Conservation (phyloP, 1,140 invertebrate species). For the Hylaeus anthracinus region DNA sequence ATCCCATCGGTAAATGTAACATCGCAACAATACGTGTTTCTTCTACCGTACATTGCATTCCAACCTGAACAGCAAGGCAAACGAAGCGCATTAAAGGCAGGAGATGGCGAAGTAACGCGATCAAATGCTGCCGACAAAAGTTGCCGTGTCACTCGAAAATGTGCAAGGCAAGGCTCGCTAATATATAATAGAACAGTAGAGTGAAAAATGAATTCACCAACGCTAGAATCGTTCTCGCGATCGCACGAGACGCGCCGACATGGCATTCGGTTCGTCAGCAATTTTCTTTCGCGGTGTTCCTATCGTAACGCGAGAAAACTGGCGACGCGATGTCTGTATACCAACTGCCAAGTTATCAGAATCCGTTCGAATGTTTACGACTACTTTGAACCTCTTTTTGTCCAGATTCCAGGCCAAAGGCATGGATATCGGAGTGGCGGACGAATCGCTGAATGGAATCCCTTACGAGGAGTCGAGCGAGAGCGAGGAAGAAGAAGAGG, state of each 20-base stretch:
- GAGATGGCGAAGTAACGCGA: background rate
- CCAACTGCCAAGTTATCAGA: background rate
- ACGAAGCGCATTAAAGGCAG: background rate
- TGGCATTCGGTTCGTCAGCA: slow-evolving; percentile 26
- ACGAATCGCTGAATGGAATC: slow-evolving; percentile 88
- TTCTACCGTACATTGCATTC: background rate
- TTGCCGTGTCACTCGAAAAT: slow-evolving; percentile 9
- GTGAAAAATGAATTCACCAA: background rate
- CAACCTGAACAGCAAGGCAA: background rate
- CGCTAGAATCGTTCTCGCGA: background rate
- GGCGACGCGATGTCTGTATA: background rate
- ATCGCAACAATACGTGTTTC: background rate
- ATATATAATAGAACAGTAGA: background rate
- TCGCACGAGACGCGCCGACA: background rate
- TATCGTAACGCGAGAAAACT: slow-evolving; percentile 1
- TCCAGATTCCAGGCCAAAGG: slow-evolving; percentile 89
- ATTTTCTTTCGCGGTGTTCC: background rate
- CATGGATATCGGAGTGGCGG: slow-evolving; percentile 89
- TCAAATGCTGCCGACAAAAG: background rate
- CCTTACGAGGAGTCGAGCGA: slow-evolving; percentile 85
- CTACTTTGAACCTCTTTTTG: slow-evolving; percentile 40
- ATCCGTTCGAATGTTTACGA: slow-evolving; percentile 24
- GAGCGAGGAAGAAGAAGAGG: slow-evolving; percentile 82
- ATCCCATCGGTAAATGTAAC: background rate
- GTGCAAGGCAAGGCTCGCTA: slow-evolving; percentile 3